These are phyloP conservation scores for Pyrocephalus nanus DNA, from an alignment of 2,797 vertebrate genomes.

Conservation along the genomic window DNA sequence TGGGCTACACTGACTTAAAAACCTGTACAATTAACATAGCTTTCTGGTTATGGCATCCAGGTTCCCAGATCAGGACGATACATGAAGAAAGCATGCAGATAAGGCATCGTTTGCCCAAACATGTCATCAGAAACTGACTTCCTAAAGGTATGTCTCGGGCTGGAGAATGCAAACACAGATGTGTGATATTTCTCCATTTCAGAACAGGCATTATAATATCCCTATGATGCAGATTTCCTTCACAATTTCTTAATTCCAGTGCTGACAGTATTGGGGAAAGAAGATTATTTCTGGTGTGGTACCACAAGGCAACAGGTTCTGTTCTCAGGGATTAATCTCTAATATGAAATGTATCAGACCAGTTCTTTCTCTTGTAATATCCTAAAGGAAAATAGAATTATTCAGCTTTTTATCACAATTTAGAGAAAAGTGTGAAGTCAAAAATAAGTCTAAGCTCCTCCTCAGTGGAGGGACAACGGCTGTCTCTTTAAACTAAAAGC, in stretches of 20 bases:
- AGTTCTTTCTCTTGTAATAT: not conserved
- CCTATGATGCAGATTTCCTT: not conserved
- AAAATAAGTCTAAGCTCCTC: not conserved
- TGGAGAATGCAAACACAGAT: not conserved
- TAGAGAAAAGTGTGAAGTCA: not conserved
- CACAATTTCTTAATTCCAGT: not conserved
- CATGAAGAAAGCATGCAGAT: not conserved
- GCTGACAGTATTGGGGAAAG: not conserved
- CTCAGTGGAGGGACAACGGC: not conserved
- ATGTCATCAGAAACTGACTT: not conserved
- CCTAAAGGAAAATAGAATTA: not conserved
- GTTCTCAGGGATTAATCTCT: not conserved
- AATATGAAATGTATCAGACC: not conserved
- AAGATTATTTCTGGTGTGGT: not conserved
- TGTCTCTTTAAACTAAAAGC: not conserved
- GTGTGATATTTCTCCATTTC: not conserved
- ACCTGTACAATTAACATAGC: constrained; percentile 13
- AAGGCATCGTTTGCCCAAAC: constrained; percentile 10
- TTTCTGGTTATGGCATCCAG: constrained; percentile 30
- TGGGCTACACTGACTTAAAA: not conserved
- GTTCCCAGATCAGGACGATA: constrained; percentile 1
- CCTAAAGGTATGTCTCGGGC: not conserved
- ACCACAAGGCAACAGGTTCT: not conserved
- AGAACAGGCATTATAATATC: not conserved
- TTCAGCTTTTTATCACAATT: not conserved